Conservation (phyloP, 2,888 invertebrate genomes). For the Xanthorhoe spadicearia region DNA sequence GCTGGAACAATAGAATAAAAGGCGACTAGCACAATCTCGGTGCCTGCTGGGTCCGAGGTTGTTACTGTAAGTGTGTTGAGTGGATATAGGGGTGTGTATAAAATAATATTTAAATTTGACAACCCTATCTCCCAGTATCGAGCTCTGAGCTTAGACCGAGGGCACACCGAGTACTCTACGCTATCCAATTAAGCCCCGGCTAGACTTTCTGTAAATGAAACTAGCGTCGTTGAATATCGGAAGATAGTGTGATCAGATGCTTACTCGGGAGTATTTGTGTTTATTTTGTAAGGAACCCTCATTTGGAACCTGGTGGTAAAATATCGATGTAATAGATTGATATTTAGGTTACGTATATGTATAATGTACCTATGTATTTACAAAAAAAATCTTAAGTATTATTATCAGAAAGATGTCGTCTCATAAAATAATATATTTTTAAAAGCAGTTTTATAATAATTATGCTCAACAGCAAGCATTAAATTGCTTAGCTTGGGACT, state of each 20-base stretch:
- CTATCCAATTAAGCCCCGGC: constrained; percentile 75
- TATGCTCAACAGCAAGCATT: too few relatives aligned
- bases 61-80: too few relatives aligned
- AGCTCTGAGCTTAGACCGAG: constrained; percentile 54
- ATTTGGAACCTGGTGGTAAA: neutral
- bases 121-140: constrained; percentile 63
- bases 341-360: neutral
- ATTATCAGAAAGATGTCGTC: too few relatives aligned
- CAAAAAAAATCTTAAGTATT: too few relatives aligned
- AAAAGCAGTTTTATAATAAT: too few relatives aligned
- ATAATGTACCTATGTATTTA: neutral
- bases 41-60: too few relatives aligned
- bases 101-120: constrained; percentile 33
- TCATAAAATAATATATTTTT: too few relatives aligned
- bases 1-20: too few relatives aligned
- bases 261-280: neutral
- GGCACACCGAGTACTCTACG: constrained; percentile 58
- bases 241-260: neutral
- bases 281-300: neutral
- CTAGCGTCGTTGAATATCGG: neutral
- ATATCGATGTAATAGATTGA: neutral
- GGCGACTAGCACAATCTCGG: too few relatives aligned
- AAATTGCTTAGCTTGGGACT: too few relatives aligned
- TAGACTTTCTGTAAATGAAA: constrained; percentile 52
- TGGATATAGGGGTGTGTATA: too few relatives aligned